These are phyloP conservation scores for Channa argus DNA, from an alignment of 2,113 vertebrate species.

Conservation along the genomic window DNA sequence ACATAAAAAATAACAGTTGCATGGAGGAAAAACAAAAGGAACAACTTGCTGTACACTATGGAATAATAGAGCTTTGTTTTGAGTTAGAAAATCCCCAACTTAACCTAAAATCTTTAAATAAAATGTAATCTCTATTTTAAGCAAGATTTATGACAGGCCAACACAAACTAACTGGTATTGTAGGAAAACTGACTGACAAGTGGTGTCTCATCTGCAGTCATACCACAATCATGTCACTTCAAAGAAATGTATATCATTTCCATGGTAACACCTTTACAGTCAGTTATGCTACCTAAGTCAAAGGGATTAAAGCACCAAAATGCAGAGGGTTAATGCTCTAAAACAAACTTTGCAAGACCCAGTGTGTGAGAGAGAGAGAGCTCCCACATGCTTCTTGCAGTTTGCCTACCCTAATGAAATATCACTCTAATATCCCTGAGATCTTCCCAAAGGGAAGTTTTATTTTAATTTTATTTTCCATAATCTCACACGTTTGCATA, in stretches of 20 bases:
- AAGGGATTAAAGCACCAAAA: constrained; percentile 66
- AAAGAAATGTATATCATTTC: constrained; percentile 75
- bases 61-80: no score
- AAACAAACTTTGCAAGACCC: constrained; percentile 63
- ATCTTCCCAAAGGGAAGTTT: not conserved
- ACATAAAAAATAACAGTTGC: not conserved
- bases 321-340: constrained; percentile 33
- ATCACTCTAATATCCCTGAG: not conserved
- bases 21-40: constrained; percentile 16
- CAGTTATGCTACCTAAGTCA: constrained; percentile 72
- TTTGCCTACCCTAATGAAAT: constrained; percentile 29
- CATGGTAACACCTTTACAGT: constrained; percentile 63
- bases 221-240: constrained; percentile 47
- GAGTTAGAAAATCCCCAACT: no score
- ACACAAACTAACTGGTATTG: not conserved
- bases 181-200: not conserved
- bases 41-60: no score
- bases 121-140: not conserved
- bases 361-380: not conserved
- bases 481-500: not conserved
- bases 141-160: not conserved
- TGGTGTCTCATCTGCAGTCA: constrained; percentile 24
- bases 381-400: not conserved
- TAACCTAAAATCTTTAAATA: no score
- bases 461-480: not conserved